phyloP scores from a whole-genome alignment of 2,797 vertebrate genomes.

The Gallinago solitaria region DNA sequence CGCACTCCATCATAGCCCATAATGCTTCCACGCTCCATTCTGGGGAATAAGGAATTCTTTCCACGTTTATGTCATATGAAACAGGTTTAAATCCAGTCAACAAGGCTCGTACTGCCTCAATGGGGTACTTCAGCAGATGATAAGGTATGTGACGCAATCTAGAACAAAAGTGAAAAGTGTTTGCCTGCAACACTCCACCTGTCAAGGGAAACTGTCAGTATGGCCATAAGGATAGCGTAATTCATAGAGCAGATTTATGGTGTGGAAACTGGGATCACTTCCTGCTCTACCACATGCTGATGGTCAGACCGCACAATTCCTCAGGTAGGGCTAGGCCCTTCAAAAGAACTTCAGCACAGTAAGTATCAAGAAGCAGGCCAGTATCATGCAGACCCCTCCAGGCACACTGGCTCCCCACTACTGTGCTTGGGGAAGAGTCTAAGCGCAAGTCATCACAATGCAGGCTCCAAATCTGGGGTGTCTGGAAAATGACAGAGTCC shows the following conservation, averaged over 20 bases:
- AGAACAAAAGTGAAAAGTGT: not conserved
- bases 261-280: not conserved
- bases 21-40: constrained; percentile 87
- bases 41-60: constrained; percentile 85
- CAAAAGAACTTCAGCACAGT: not conserved
- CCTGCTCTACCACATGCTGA: rapidly evolving
- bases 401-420: not conserved
- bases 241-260: rapidly evolving
- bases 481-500: not conserved
- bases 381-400: not conserved
- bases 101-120: constrained; percentile 78
- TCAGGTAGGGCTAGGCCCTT: not conserved
- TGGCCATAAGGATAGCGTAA: not conserved
- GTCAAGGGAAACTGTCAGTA: not conserved
- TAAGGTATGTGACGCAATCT: constrained; percentile 87
- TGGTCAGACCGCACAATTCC: not conserved
- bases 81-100: constrained; percentile 88
- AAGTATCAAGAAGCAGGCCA: not conserved
- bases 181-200: not conserved
- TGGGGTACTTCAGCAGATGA: constrained; percentile 82
- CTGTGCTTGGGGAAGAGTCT: rapidly evolving
- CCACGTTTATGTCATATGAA: not conserved
- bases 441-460: rapidly evolving
- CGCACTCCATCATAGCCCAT: constrained; percentile 83
- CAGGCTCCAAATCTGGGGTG: not conserved